phyloP scores from a whole-genome alignment of 1,140 invertebrate genomes.

The Arctopsyche grandis region DNA sequence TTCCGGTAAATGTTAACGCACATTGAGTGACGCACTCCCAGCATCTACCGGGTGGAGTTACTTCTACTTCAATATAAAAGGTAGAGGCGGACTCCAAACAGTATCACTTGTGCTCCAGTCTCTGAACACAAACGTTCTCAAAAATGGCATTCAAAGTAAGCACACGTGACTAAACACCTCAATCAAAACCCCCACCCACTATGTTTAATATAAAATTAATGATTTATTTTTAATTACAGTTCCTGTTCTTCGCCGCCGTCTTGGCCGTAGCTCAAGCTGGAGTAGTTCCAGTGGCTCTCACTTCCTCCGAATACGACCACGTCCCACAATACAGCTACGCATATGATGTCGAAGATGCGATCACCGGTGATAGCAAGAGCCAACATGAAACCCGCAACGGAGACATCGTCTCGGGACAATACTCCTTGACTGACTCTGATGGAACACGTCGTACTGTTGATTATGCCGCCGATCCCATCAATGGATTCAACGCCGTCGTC shows the following conservation, averaged over 20 bases:
- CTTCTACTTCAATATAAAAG: constrained; percentile 23
- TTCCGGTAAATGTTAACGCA: constrained; percentile 29
- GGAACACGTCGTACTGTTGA: constrained; percentile 68
- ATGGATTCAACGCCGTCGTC: constrained; percentile 66
- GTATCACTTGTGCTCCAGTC: constrained; percentile 38
- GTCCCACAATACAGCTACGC: constrained; percentile 52
- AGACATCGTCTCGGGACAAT: constrained; percentile 67
- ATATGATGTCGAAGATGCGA: constrained; percentile 61
- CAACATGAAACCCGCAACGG: constrained; percentile 68
- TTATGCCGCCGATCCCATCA: constrained; percentile 68
- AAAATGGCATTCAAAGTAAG: constrained; percentile 49
- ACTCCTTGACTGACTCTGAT: constrained; percentile 67
- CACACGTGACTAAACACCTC: not conserved
- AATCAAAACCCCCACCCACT: not conserved
- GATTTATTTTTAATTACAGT: constrained; percentile 55
- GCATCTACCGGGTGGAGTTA: not conserved
- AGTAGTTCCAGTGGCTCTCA: constrained; percentile 57
- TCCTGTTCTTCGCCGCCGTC: constrained; percentile 56
- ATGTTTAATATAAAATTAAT: not conserved
- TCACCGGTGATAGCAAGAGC: constrained; percentile 69
- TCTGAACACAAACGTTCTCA: constrained; percentile 29
- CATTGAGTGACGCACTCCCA: constrained; percentile 13
- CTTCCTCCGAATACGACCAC: constrained; percentile 62
- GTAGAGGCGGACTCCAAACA: not conserved
- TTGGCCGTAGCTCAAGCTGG: constrained; percentile 62